Evolutionary conservation across 2,113 vertebrate genomes (phyloP).

Genomic region (Eudorcas thomsonii): DNA sequence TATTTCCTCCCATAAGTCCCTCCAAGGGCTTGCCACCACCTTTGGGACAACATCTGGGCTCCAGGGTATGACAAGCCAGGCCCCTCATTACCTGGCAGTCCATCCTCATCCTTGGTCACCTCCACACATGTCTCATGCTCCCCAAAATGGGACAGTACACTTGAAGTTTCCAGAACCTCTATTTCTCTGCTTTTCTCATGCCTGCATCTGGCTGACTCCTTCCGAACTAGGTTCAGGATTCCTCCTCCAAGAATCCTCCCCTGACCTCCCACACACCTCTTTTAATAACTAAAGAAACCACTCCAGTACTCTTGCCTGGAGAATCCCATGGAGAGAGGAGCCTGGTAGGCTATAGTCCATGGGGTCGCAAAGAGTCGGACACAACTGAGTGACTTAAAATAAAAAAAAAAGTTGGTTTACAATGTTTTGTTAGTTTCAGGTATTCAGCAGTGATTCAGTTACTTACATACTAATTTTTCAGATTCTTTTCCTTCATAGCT

Average conservation of each 20-base stretch:
- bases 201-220: neutral
- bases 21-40: neutral
- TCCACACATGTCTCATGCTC: fast-evolving
- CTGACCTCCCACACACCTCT: neutral
- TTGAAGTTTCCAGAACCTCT: neutral
- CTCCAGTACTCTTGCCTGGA: too few species aligned
- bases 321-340: too few species aligned
- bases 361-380: too few species aligned
- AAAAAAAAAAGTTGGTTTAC: neutral
- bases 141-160: neutral
- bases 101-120: neutral
- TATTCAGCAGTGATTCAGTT: neutral
- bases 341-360: too few species aligned
- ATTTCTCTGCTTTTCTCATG: neutral
- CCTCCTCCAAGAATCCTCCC: neutral
- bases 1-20: neutral
- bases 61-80: neutral
- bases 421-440: neutral
- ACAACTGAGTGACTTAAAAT: too few species aligned
- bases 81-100: neutral
- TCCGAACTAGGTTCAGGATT: neutral
- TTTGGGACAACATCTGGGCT: too few species aligned
- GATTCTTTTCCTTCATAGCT: neutral
- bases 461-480: neutral
- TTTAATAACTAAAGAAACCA: neutral